phyloP scores from a whole-genome alignment of 2,113 vertebrate species.

The Calonectris borealis region DNA sequence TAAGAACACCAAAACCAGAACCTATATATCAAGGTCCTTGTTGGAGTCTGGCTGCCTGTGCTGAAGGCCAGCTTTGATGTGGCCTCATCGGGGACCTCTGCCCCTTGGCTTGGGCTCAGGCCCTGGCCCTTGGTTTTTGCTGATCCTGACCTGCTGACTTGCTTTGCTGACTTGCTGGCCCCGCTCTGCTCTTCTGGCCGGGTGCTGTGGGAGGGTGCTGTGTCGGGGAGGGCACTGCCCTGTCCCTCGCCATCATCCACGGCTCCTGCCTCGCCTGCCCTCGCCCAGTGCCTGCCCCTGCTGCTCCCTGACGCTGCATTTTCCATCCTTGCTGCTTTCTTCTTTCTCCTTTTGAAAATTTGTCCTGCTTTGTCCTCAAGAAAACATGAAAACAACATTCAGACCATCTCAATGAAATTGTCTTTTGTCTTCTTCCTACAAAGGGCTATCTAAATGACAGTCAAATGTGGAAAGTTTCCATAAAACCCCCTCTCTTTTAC shows the following conservation, averaged over 20 bases:
- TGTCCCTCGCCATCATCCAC: neutral
- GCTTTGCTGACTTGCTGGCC: neutral
- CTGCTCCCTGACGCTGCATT: neutral
- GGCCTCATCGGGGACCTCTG: neutral
- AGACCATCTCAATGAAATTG: neutral
- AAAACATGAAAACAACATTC: neutral
- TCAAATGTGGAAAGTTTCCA: neutral
- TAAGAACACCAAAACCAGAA: neutral
- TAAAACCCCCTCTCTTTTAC: neutral
- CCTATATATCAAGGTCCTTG: neutral
- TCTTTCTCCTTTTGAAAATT: neutral
- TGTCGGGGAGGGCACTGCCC: neutral
- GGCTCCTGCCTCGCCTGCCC: neutral
- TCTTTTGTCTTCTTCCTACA: neutral
- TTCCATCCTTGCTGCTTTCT: neutral
- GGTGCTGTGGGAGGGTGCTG: neutral
- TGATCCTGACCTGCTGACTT: neutral
- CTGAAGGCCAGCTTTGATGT: neutral
- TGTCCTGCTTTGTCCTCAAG: neutral
- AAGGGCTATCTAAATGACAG: neutral
- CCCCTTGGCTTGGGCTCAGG: neutral
- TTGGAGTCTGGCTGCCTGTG: neutral
- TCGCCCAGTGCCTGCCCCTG: neutral
- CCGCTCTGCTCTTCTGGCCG: neutral
- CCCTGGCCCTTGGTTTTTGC: neutral